These are phyloP conservation scores for Notothenia rossii DNA, from an alignment of 2,113 vertebrate genomes.

Conservation along the genomic window DNA sequence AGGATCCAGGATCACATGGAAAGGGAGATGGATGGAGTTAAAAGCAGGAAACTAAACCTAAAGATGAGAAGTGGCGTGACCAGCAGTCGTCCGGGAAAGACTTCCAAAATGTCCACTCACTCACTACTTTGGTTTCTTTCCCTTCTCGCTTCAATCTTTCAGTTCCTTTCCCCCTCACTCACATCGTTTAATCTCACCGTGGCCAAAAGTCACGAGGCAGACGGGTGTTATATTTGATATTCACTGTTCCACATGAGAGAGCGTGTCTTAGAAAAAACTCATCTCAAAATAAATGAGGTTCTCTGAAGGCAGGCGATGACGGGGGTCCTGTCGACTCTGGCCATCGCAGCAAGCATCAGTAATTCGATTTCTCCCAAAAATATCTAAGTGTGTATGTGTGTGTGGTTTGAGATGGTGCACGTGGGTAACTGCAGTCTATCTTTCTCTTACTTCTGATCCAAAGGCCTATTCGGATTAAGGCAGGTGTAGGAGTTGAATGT, in stretches of 20 bases:
- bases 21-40: constrained; percentile 29
- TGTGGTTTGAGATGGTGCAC: neutral
- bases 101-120: constrained; percentile 24
- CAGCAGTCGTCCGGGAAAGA: constrained; percentile 16
- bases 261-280: constrained; percentile 33
- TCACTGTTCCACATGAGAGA: constrained; percentile 69
- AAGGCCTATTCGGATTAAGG: constrained; percentile 37
- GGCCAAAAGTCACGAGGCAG: constrained; percentile 49
- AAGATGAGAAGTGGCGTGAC: constrained; percentile 49
- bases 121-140: constrained; percentile 11
- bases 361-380: constrained; percentile 40
- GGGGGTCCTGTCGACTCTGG: neutral
- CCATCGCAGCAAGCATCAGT: constrained; percentile 36
- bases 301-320: constrained; percentile 53
- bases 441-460: constrained; percentile 14
- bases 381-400: constrained; percentile 2
- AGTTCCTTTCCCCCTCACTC: constrained; percentile 13
- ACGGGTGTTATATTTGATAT: constrained; percentile 61
- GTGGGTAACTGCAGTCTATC: neutral
- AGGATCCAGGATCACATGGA: constrained; percentile 38
- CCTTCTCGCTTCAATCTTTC: constrained; percentile 29
- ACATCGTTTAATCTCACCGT: constrained; percentile 53
- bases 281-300: constrained; percentile 68
- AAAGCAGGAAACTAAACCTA: constrained; percentile 66
- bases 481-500: constrained; percentile 40